A percentile compares a stretch with the other conserved stretches of the same genome.
Conservation (phyloP, 2,888 invertebrate species). For the Drosophila kambysellisi region DNA sequence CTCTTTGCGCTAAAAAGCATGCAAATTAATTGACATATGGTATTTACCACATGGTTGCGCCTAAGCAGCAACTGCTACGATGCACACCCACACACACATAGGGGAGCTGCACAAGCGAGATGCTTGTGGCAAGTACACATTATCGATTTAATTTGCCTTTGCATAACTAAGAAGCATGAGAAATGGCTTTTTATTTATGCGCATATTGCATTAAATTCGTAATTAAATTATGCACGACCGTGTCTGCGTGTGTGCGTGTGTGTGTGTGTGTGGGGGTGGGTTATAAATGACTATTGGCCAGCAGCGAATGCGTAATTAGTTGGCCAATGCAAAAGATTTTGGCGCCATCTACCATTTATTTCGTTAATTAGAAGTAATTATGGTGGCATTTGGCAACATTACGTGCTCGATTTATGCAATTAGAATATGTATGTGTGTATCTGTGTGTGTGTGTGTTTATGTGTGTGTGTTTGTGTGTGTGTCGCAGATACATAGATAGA, state of each 20-base stretch:
- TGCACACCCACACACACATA: neutral
- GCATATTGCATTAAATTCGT: constrained; percentile 59
- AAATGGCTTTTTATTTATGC: constrained; percentile 59
- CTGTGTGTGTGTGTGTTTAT: neutral
- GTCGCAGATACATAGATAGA: neutral
- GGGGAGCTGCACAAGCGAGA: neutral
- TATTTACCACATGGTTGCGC: constrained; percentile 40
- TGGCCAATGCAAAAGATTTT: constrained; percentile 9
- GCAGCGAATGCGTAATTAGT: constrained; percentile 25
- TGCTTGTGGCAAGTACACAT: neutral
- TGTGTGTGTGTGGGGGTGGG: neutral
- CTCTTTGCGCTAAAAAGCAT: constrained; percentile 18
- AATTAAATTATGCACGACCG: constrained; percentile 62
- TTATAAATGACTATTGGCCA: constrained; percentile 10
- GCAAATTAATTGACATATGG: constrained; percentile 41
- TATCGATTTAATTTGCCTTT: constrained; percentile 12
- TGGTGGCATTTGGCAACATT: constrained; percentile 22
- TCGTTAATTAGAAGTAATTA: constrained; percentile 32
- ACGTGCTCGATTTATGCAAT: constrained; percentile 17
- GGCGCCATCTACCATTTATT: constrained; percentile 1
- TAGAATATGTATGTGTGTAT: constrained; percentile 2
- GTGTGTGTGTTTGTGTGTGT: neutral
- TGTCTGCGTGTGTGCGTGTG: neutral
- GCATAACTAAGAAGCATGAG: constrained; percentile 2
- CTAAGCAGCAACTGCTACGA: constrained; percentile 17